Base-by-base conservation (phyloP, 2,797 vertebrate species). In the Hippopotamyrus pictus region DNA sequence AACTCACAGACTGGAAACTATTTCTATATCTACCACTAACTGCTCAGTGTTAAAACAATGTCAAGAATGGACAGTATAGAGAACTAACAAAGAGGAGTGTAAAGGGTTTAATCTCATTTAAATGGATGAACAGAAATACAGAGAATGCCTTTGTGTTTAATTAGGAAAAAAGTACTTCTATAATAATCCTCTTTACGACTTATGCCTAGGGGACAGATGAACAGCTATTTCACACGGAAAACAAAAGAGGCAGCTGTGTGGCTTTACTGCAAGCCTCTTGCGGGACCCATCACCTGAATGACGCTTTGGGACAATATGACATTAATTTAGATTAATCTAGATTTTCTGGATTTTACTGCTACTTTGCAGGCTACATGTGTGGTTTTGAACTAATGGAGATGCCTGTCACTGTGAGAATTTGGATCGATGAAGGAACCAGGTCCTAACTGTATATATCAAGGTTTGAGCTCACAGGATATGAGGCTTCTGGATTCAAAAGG, bases 301-400 rank as follows among this genome's bases (percentile, higher is more conserved):
- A 89, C 51, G 25, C 57, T 51, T 53, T 48, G 88, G 51, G 59
- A 76, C 65, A 88, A 19, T 88, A 53, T 29, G 62, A 73, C 44
- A 53, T 41, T 89, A 54, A 87, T 73, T 33, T 73, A 73, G 65
- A 73, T 73, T 73, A 69, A 73, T 41, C 12, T 53, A 29, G n/a
- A n/a, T n/a, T 86, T 33, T 29, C n/a, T 17, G n/a, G 84, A 86
- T 33, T 29, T 33, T 86, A 54, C 50, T 29, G 25, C 54, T 86
- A 17, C 46, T 86, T 51, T 51, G 84, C 22, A 51, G 84, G 37
- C 76, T 82, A 82, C 14, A 46, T 46, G 41, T 22, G 33, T 82
- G 76, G 44, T 46, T 41, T 41, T 44, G 8, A 82, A 44, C 19
- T 82, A 82, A 82, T 3, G 76, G 37, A 33, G 25, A 69, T 69